A percentile compares a stretch with the other conserved stretches of the same genome.
These are phyloP conservation scores for Notothenia rossii DNA, from an alignment of 2,113 vertebrate species.

Conservation along the genomic window DNA sequence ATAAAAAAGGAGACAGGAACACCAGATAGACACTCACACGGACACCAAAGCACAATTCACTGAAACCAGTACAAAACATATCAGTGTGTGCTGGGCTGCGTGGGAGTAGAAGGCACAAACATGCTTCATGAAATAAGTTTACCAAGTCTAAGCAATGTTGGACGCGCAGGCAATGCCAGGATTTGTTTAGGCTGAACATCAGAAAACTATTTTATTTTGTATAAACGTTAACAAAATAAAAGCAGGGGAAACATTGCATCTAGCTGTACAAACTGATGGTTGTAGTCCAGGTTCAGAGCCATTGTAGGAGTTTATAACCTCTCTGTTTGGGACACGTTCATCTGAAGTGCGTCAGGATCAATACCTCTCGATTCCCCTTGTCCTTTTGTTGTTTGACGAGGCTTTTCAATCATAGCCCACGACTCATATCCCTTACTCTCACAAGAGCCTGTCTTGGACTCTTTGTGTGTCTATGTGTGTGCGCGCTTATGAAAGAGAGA, in stretches of 20 bases:
- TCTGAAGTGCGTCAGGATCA: constrained; percentile 13
- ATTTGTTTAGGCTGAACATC: too few relatives aligned
- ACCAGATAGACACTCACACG: constrained; percentile 26
- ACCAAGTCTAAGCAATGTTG: background rate
- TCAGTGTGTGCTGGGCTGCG: background rate
- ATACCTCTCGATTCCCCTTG: constrained; percentile 14
- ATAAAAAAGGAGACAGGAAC: constrained; percentile 3
- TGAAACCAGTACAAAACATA: constrained; percentile 6
- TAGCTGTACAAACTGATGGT: background rate
- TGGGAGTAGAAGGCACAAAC: constrained; percentile 4
- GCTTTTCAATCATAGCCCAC: constrained; percentile 24
- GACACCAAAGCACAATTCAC: background rate
- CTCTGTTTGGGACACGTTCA: background rate
- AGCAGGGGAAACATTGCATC: background rate
- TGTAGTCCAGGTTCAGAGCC: background rate
- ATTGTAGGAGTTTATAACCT: constrained; percentile 3
- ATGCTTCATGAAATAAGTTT: background rate
- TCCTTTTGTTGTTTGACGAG: constrained; percentile 21
- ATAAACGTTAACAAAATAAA: background rate
- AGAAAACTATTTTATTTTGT: background rate
- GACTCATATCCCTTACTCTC: constrained; percentile 2
- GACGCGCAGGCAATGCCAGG: too few relatives aligned
- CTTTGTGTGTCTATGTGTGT: background rate
- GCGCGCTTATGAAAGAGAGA: background rate
- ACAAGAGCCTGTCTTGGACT: background rate